phyloP scores from a whole-genome alignment of 2,797 vertebrate species.

The Paguma larvata region DNA sequence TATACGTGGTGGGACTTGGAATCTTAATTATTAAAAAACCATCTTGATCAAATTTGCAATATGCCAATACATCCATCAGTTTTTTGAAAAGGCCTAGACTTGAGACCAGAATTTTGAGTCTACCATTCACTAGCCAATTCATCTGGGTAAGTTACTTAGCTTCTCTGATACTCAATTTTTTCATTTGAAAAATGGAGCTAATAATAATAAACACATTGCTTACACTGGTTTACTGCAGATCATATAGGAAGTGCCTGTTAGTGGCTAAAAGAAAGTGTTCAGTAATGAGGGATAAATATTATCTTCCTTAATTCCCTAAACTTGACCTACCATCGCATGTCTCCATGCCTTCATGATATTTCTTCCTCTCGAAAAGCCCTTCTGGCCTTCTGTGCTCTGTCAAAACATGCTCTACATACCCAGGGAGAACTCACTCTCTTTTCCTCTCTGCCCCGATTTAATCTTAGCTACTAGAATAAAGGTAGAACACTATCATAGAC shows the following conservation, averaged over 20 bases:
- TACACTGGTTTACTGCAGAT: background rate
- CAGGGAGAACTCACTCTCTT: background rate
- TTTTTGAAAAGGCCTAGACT: background rate
- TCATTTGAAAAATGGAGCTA: slow-evolving; percentile 5
- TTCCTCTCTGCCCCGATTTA: background rate
- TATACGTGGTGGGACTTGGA: background rate
- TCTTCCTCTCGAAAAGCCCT: background rate
- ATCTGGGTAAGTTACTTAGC: background rate
- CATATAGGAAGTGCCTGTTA: background rate
- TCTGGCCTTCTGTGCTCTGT: background rate
- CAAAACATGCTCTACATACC: background rate
- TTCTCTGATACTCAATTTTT: background rate
- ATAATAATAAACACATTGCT: background rate
- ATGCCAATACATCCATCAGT: background rate
- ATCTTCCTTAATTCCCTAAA: background rate
- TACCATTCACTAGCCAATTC: background rate
- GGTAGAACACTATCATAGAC: background rate
- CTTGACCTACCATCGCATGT: background rate
- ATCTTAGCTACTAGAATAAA: background rate
- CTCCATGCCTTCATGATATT: background rate
- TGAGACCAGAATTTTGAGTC: background rate
- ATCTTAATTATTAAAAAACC: background rate
- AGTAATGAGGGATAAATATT: background rate
- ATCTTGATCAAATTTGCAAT: background rate
- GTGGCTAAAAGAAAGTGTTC: background rate